Evolutionary conservation across 2,888 invertebrate genomes (phyloP), one percentile per base, ranked within the genome.

Genomic region (Euplagia quadripunctaria): DNA sequence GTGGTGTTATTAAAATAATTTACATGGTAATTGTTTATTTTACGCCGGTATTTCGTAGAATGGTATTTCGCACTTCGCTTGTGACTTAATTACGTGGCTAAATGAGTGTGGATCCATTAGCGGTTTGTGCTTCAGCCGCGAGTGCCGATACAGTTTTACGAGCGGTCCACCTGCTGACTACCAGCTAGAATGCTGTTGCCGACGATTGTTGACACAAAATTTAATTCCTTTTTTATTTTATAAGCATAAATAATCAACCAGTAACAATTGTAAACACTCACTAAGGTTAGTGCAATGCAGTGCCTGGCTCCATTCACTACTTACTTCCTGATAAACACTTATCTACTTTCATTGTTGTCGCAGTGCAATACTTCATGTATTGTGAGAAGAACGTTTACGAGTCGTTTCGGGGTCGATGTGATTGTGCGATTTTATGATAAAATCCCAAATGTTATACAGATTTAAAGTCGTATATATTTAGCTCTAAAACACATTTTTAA

Each of bases 41-140:
- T 31, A 31, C 31, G 31, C 31, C 31, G 31, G 31, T 31, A 31
- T 31, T 31, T 31, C 2, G 31, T 31, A 31, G 31, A 43, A 16
- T 42, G 20, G n/a, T 20, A 43, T 58, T 20, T 41, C 79, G 83
- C 79, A 41, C 0, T 14, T 43, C 74, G 79, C 76, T 74, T 71
- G 41, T 16, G 17, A 46, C 79, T 83, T 69, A 70, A 43, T n/a
- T 64, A 17, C 3, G n/a, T 42, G 58, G 51, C 64, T 71, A 72
- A 71, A 77, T 72, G 74, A 78, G 78, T 75, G 81, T 71, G 75
- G 79, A 79, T 86, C 85, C 87, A 87, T 87, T 87, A 87, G 86
- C 78, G 79, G 79, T 74, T 20, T 73, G 74, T 66, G 76, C 79
- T 76, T 77, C 64, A 75, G 73, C 82, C 79, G 72, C 78, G 68